Evolutionary conservation across 1,140 invertebrate species (phyloP).

Genomic region (Asobara japonica): DNA sequence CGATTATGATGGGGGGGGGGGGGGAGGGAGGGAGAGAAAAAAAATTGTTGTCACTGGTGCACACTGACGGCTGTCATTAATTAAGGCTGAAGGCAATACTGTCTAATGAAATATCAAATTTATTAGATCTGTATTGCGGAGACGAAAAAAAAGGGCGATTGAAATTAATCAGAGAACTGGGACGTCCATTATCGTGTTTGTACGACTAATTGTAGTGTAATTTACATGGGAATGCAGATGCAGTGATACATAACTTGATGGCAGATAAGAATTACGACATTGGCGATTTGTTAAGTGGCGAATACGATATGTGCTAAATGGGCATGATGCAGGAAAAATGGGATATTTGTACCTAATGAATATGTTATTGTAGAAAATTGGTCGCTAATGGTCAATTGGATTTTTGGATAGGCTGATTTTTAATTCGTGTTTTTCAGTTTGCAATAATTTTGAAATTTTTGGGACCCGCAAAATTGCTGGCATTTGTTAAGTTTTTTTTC

Average conservation of each 20-base stretch:
- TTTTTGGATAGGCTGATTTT: too few relatives aligned
- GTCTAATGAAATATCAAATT: neutral
- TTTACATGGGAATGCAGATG: conserved; percentile 15
- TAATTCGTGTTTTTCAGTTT: too few relatives aligned
- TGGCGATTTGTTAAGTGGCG: neutral
- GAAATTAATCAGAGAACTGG: neutral
- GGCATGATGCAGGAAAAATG: too few relatives aligned
- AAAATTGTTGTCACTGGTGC: neutral
- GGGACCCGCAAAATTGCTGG: too few relatives aligned
- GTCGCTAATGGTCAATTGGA: too few relatives aligned
- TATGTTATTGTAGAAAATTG: too few relatives aligned
- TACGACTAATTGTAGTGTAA: conserved; percentile 9
- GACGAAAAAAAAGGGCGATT: neutral
- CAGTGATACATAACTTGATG: neutral
- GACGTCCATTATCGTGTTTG: neutral
- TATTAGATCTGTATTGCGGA: neutral
- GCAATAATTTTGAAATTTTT: too few relatives aligned
- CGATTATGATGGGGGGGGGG: neutral
- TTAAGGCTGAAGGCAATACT: neutral
- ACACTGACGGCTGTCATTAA: neutral
- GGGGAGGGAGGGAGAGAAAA: neutral
- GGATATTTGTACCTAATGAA: too few relatives aligned
- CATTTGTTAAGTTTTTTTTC: too few relatives aligned
- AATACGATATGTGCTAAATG: neutral
- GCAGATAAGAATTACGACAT: conserved; percentile 3